phyloP scores from a whole-genome alignment of 2,113 vertebrate genomes.

The Oreochromis aureus region DNA sequence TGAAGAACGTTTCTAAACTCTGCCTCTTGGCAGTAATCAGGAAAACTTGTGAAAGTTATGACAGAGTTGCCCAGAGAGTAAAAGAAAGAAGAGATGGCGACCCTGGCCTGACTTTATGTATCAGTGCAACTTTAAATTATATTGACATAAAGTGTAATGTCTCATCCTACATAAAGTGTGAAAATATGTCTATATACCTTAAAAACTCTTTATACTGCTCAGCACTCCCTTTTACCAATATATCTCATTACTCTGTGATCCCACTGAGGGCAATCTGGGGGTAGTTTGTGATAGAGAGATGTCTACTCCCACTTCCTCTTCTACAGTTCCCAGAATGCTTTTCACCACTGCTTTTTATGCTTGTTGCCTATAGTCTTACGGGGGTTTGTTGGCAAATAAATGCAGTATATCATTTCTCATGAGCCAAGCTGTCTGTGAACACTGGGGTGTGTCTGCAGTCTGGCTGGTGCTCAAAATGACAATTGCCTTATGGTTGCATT shows the following conservation, averaged over 20 bases:
- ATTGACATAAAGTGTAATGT: not conserved
- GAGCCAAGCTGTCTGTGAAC: not conserved
- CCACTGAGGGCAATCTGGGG: not conserved
- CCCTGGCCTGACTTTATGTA: not conserved
- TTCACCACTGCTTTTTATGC: not conserved
- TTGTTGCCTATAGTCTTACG: not conserved
- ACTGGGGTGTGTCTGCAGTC: not conserved
- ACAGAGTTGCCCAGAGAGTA: not conserved
- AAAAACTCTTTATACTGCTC: not conserved
- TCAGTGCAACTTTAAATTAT: not conserved
- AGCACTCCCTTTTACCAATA: not conserved
- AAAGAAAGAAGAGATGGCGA: not conserved
- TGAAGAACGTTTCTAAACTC: not conserved
- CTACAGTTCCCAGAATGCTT: not conserved
- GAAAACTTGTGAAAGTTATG: not conserved
- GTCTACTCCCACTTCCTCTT: not conserved
- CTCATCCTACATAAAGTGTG: not conserved
- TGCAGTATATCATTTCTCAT: not conserved
- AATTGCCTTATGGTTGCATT: not conserved
- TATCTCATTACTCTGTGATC: not conserved
- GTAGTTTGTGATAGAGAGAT: not conserved
- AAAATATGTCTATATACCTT: not conserved
- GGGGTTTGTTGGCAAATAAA: not conserved
- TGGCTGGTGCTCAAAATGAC: not conserved
- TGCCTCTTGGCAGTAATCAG: not conserved